Base-by-base conservation (phyloP, 2,113 vertebrate genomes). In the Leucosticte australis region DNA sequence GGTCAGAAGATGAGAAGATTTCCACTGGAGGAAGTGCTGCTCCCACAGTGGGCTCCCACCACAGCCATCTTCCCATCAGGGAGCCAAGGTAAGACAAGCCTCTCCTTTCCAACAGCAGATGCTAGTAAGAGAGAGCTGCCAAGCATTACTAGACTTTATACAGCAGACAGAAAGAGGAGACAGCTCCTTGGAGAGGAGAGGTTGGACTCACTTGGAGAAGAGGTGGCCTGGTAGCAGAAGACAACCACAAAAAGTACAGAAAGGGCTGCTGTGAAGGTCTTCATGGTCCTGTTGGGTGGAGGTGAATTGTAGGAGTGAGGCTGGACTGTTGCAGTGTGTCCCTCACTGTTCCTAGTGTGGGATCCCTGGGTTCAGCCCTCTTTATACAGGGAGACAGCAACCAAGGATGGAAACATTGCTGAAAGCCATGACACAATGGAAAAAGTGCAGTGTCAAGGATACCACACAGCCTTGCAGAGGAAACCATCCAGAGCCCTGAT, bases 241-340 rank as follows among this genome's bases (percentile, higher is more conserved):
- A 67, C 33, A 89, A 70, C 60, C 39, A 90, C 39, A 39, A 53
- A 23, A 50, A 95, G 47, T 13, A 94, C 33, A 63, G 91, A 67
- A 47, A 91, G 56, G 35, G 41, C 64, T 74, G 80, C 41, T 26
- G 23, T 33, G 73, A 65, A 91, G 56, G 56, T 77, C 73, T 92
- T 94, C 96, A 95, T 96, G 76, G 9, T 95, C 6, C 63, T 47
- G 21, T 28, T 86, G 56, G 52, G 46, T 78, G 56, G 24, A 70
- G 64, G 35, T 7, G 23, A 81, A 23, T 3, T 26, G 52, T 15
- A 73, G 47, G 23, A 63, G 47, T 9, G n/a, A 33, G 35, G 26
- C 33, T 50, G 33, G 27, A 41, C 15, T 41, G 73, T 59, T 64
- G 60, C 92, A 55, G 42, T 49, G 22, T 22, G 13, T 17, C 22